A percentile compares a stretch with the other conserved stretches of the same genome.
Conservation (phyloP, 1,140 invertebrate genomes). For the Drosophila repletoides region DNA sequence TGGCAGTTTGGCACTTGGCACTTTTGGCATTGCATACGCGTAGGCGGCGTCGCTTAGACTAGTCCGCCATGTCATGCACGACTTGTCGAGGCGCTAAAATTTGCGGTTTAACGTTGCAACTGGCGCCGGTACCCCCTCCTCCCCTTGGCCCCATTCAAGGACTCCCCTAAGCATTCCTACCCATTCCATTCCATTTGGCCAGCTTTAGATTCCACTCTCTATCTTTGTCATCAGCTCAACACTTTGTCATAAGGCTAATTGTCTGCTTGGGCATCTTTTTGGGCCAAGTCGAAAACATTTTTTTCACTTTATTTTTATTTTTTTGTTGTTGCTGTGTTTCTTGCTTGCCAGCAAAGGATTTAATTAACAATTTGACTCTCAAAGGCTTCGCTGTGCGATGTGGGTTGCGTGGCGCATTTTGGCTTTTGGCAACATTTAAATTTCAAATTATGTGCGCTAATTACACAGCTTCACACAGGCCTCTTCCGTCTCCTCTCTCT, state of each 20-base stretch:
- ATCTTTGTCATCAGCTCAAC: constrained; percentile 24
- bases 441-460: constrained; percentile 80
- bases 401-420: constrained; percentile 36
- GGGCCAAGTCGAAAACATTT: constrained; percentile 17
- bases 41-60: constrained; percentile 66
- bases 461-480: constrained; percentile 55
- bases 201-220: too few species aligned
- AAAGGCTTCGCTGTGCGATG: constrained; percentile 60
- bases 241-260: constrained; percentile 74
- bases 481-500: too few species aligned
- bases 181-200: too few species aligned
- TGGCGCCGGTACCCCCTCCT: constrained; percentile 48
- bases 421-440: constrained; percentile 77
- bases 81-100: constrained; percentile 73
- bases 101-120: constrained; percentile 73
- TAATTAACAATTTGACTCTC: constrained; percentile 76
- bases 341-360: constrained; percentile 51
- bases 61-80: constrained; percentile 57
- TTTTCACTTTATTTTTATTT: constrained; percentile 22
- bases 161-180: too few species aligned
- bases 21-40: constrained; percentile 76
- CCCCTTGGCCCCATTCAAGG: neutral
- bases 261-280: constrained; percentile 41
- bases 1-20: constrained; percentile 59
- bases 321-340: constrained; percentile 6